Base-by-base conservation (phyloP, 2,113 vertebrate genomes). In the Casuarius casuarius region DNA sequence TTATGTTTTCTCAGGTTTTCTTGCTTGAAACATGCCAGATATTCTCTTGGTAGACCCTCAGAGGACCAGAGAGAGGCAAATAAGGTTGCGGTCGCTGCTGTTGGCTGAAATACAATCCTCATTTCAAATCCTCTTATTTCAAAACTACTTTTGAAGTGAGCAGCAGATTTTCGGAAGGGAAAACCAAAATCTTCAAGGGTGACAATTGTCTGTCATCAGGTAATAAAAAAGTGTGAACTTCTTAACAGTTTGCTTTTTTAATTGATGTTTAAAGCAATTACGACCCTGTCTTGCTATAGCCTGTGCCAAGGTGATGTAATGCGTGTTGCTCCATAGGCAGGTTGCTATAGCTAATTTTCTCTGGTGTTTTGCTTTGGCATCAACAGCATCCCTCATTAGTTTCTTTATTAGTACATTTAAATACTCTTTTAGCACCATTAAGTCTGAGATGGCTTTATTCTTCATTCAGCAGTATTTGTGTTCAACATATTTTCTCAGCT, bases 331-430 rank as follows among this genome's bases (percentile, higher is more conserved):
- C 68, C 83, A 61, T 77, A 89, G 54, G 73, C 81, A 95, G 40
- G 88, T 73, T 75, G 2, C 49, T 93, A 33, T 63, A 72, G 72
- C 84, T 95, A 81, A 96, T 96, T 96, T 95, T 91, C 92, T 95
- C 78, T 26, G 82, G 59, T 73, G 87, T 86, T 96, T 97, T 87
- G 70, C 21, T 95, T 95, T 94, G 94, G 62, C 76, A 89, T 46
- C 62, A 94, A 86, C 80, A 96, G 46, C 79, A 97, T 94, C 90
- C 87, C 87, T 97, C 97, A 97, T 98, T 97, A 95, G 80, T 78
- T 96, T 96, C 87, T 97, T 96, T 97, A 97, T 97, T 95, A 94
- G 90, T 80, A 96, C 68, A 93, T 97, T 97, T 97, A 93, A 98
- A 97, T 89, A 92, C 68, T 65, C 72, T 83, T 85, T 87, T 93